These are phyloP conservation scores for Hyposoter didymator DNA, from an alignment of 2,888 invertebrate species.

Conservation along the genomic window DNA sequence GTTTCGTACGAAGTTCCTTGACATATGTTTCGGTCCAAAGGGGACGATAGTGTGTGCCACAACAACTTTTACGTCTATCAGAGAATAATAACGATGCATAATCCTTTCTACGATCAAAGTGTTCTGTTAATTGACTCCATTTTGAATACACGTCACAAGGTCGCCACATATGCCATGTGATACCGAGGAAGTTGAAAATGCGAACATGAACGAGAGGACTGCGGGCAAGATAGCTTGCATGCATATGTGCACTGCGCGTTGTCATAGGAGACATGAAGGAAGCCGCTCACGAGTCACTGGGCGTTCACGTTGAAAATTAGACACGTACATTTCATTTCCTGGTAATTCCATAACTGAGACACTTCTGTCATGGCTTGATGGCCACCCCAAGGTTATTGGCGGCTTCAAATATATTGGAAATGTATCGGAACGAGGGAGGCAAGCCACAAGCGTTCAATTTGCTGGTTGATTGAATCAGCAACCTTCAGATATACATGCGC, in stretches of 20 bases:
- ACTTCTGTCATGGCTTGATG: constrained; percentile 78
- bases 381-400: constrained; percentile 57
- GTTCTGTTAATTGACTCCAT: neutral
- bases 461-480: constrained; percentile 76
- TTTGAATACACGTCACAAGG: neutral
- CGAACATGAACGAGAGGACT: constrained; percentile 16
- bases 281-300: constrained; percentile 38
- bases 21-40: neutral
- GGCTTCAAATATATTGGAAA: constrained; percentile 81
- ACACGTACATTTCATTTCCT: constrained; percentile 83
- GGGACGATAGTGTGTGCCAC: neutral
- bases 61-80: neutral
- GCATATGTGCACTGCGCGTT: constrained; percentile 5
- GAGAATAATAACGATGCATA: neutral
- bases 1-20: neutral
- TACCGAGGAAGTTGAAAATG: neutral
- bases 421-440: constrained; percentile 71
- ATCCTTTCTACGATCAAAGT: neutral
- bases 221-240: constrained; percentile 14
- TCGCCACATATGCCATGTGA: neutral
- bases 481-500: constrained; percentile 11
- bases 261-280: neutral
- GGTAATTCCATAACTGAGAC: constrained; percentile 78
- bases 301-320: constrained; percentile 81
- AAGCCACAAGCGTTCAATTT: constrained; percentile 77